Evolutionary conservation across 1,140 invertebrate genomes (phyloP), one percentile per base, ranked within the genome.

Genomic region (Lepidostoma basale): DNA sequence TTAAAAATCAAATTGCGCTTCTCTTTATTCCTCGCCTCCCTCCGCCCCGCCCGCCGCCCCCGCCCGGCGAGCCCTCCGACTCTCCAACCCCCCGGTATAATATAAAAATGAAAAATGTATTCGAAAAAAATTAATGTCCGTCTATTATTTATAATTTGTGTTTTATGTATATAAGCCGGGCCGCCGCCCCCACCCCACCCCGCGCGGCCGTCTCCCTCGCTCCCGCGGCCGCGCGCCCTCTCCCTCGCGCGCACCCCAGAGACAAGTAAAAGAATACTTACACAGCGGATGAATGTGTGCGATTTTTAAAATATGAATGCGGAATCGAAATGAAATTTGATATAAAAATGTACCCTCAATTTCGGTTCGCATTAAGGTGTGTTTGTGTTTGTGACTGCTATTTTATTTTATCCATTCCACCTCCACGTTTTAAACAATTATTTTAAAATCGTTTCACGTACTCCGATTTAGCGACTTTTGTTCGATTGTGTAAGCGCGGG

Each of bases 1-100:
- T 83, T 82, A 83, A 83, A 83, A 83, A 83, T 83, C 81, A 81
- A 83, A 83, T 83, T 82, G 81, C 81, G 81, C 79, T 82, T 81
- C 81, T 82, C 80, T 83, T 82, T 82, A 83, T 82, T 81, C 81
- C 79, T 79, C 80, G 77, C 76, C 78, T 75, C 76, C 74, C 74
- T 69, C 75, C 75, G 70, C 75, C 76, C 75, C 77, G 74, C 74
- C 75, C 75, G 66, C 76, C 76, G 71, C 75, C 71, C 74, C 76
- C 75, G 75, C 74, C 79, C 78, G 79, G 78, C 78, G 79, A 77
- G 76, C 77, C 76, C 78, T n/a, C 76, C 76, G 75, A 73, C 77
- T 75, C 74, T 75, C 75, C 66, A 42, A 74, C 78, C 76, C 75
- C 78, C 76, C 75, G 75, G 74, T 79, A 80, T 78, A 79, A 80